Conservation (phyloP, 2,797 vertebrate species). For the Clarias pachynema region DNA sequence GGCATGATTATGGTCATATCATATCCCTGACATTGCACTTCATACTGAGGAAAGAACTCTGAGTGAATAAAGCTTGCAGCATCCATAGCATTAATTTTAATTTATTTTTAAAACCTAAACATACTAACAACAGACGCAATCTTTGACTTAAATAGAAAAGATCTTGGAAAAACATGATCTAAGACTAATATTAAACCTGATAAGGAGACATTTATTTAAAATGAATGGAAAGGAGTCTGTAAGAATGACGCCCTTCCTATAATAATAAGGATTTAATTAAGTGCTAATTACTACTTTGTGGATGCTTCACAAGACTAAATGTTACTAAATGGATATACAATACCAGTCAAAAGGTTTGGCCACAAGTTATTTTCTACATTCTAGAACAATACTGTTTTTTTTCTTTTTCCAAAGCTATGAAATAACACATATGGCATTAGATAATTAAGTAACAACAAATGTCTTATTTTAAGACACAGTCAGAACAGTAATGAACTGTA, state of each 20-base stretch:
- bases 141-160: neutral
- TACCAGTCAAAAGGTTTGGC: too few species aligned
- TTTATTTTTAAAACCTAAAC: neutral
- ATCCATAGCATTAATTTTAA: constrained; percentile 20
- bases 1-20: constrained; percentile 40
- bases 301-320: neutral
- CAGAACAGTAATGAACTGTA: too few species aligned
- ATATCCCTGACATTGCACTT: constrained; percentile 37
- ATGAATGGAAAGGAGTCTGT: neutral
- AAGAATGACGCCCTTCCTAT: neutral
- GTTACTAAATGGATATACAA: neutral
- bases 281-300: too few species aligned
- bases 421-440: too few species aligned
- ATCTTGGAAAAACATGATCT: neutral
- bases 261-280: neutral
- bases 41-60: constrained; percentile 32
- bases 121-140: neutral
- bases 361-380: too few species aligned
- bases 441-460: too few species aligned
- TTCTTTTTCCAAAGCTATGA: too few species aligned
- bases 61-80: constrained; percentile 31
- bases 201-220: neutral
- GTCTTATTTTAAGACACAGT: too few species aligned
- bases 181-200: too few species aligned
- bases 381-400: too few species aligned